Percentiles rank a stretch among this genome's conserved stretches.
Conservation (phyloP, 2,797 vertebrate genomes). For the Danio jaintianensis region DNA sequence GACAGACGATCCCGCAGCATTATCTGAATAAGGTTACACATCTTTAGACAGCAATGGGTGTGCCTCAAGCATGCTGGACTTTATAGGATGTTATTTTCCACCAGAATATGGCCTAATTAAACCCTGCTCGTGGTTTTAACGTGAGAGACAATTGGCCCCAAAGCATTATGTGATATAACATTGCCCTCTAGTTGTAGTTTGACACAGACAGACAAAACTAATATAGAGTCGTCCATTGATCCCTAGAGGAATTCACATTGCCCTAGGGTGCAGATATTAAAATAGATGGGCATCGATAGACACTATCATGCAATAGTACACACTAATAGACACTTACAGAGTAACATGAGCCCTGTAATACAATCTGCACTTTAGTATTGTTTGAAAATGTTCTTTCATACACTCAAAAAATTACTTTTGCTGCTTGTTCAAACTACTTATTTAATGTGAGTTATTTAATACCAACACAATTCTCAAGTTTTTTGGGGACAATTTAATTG, state of each 20-base stretch:
- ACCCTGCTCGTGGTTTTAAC: neutral
- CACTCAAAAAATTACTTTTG: too few relatives aligned
- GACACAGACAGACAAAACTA: constrained; percentile 31
- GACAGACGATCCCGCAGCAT: constrained; percentile 39
- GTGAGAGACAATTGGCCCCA: constrained; percentile 3
- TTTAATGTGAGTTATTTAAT: too few relatives aligned
- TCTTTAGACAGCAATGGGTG: constrained; percentile 13
- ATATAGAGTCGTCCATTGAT: constrained; percentile 28
- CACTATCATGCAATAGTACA: constrained; percentile 12
- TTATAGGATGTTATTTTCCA: constrained; percentile 37
- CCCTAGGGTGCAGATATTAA: constrained; percentile 22
- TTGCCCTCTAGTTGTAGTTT: constrained; percentile 30
- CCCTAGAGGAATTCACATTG: constrained; percentile 23
- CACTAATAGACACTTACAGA: neutral
- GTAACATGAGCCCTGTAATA: constrained; percentile 14
- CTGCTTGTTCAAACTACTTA: too few relatives aligned
- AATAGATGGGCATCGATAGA: constrained; percentile 22
- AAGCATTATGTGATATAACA: constrained; percentile 11
- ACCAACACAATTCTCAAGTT: too few relatives aligned
- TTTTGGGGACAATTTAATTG: too few relatives aligned
- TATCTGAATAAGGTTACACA: constrained; percentile 38
- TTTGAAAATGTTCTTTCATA: constrained; percentile 3
- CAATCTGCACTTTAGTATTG: constrained; percentile 19
- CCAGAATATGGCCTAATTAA: constrained; percentile 31
- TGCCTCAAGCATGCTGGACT: constrained; percentile 12